Base-by-base conservation (phyloP, 2,113 vertebrate genomes). In the Rhombomys opimus region DNA sequence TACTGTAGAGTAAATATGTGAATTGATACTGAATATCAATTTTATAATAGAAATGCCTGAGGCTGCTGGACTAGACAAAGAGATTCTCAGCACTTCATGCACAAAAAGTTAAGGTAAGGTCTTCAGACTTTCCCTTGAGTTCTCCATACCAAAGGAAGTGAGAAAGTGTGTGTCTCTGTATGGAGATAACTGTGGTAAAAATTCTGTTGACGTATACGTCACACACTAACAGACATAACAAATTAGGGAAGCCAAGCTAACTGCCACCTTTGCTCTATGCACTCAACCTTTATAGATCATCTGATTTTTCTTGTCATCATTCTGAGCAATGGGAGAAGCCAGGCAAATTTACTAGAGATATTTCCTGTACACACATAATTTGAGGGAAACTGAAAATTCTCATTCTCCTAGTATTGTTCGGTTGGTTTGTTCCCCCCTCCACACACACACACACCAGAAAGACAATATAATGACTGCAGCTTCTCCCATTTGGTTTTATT, bases 401-500 rank as follows among this genome's bases (percentile, higher is more conserved):
- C 78, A 50, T 94, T 96, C 68, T 68, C 70, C 89, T 32, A 82
- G 87, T 50, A 72, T 97, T 85, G 10, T 17, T 52, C 5, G 46
- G 46, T 46, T 46, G 5, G 46, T 46, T 46, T 46, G 5, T 46
- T 46, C 46, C 46, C 46, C 46, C 46, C 46, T 41, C 46, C 46
- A 3, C 46, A 4, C 46, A 46, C 46, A 46, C 46, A 46, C 46
- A 46, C 46, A 46, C 46, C 80, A 90, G 95, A 95, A 22, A 73
- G 65, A 81, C 97, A 97, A 95, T 32, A 84, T 95, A 80, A 97
- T 20, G 76, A 87, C 38, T 25, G 63, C 35, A 75, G 84, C 93
- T 97, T 61, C 92, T 87, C 67, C 73, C 57, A 3, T 76, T 91
- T 78, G 90, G 97, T 96, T 98, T 96, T 94, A 87, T 95, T 92